Conservation (phyloP, 2,888 invertebrate genomes). For the Prosopocoilus inquinatus region DNA sequence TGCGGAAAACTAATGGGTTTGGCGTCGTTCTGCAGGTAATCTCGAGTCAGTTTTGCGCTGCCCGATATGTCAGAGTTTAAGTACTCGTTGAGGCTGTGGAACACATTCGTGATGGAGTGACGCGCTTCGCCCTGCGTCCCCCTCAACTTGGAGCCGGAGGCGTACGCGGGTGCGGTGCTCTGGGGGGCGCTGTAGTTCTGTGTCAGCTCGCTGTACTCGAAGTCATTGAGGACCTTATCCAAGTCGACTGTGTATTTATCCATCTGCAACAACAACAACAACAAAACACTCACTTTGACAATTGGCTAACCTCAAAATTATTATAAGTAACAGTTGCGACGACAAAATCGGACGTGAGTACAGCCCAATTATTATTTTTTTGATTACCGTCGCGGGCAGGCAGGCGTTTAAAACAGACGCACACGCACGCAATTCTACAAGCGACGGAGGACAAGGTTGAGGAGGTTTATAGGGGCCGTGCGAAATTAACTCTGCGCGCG, state of each 20-base stretch:
- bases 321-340: neutral
- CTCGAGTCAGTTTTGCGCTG: neutral
- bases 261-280: slow-evolving; percentile 47
- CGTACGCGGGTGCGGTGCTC: slow-evolving; percentile 7
- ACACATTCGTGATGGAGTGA: slow-evolving; percentile 60
- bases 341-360: neutral
- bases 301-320: slow-evolving; percentile 18
- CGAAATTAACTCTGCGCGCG: no score
- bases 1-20: no score
- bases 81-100: slow-evolving; percentile 64
- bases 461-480: no score
- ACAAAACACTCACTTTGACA: slow-evolving; percentile 19
- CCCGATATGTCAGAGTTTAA: slow-evolving; percentile 50
- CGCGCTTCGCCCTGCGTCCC: slow-evolving; percentile 33
- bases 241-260: slow-evolving; percentile 64
- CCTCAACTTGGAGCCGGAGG: slow-evolving; percentile 19
- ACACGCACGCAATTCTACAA: neutral
- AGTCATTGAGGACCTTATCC: slow-evolving; percentile 81
- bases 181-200: slow-evolving; percentile 27
- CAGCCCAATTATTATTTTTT: neutral
- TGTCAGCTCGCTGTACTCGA: slow-evolving; percentile 69
- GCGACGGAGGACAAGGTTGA: no score
- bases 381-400: neutral
- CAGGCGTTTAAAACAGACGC: neutral
- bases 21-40: no score